A percentile compares a stretch with the other conserved stretches of the same genome.
These are phyloP conservation scores for Danaus melanippus DNA, from an alignment of 1,140 invertebrate species.

Conservation along the genomic window DNA sequence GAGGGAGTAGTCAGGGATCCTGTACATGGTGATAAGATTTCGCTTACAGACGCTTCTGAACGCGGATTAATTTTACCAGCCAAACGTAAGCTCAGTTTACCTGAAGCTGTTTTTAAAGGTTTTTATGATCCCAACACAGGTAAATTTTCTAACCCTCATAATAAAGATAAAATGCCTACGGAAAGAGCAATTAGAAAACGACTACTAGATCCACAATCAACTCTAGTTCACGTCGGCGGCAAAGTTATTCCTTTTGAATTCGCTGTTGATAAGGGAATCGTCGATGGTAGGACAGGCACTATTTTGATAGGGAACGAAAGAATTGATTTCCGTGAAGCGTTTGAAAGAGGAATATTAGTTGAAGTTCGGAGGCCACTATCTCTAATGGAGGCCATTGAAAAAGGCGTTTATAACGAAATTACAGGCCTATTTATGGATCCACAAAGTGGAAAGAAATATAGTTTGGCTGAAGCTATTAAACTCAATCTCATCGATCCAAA, in stretches of 20 bases:
- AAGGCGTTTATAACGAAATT: constrained; percentile 84
- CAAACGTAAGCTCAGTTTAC: constrained; percentile 86
- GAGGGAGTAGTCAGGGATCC: constrained; percentile 85
- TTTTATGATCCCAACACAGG: constrained; percentile 83
- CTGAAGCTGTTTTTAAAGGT: constrained; percentile 90
- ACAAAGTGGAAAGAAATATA: constrained; percentile 81
- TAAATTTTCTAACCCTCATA: constrained; percentile 79
- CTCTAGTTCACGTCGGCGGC: constrained; percentile 82
- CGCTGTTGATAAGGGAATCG: constrained; percentile 83
- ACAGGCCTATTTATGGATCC: constrained; percentile 87
- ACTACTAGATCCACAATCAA: constrained; percentile 85
- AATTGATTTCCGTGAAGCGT: constrained; percentile 89
- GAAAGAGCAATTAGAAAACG: constrained; percentile 84
- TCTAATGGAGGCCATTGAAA: constrained; percentile 86
- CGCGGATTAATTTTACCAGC: constrained; percentile 86
- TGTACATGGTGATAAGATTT: constrained; percentile 79
- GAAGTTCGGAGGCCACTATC: constrained; percentile 87
- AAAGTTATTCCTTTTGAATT: constrained; percentile 85
- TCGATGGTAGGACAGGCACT: constrained; percentile 83
- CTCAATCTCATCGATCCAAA: constrained; percentile 84
- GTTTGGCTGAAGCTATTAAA: constrained; percentile 81
- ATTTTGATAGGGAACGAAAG: constrained; percentile 76
- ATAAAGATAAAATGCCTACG: constrained; percentile 81
- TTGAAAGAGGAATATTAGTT: constrained; percentile 86
- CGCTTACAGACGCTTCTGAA: constrained; percentile 85